Percentiles rank a stretch among this genome's conserved stretches.
Conservation (phyloP, 2,113 vertebrate species). For the Illadopsis cleaveri region DNA sequence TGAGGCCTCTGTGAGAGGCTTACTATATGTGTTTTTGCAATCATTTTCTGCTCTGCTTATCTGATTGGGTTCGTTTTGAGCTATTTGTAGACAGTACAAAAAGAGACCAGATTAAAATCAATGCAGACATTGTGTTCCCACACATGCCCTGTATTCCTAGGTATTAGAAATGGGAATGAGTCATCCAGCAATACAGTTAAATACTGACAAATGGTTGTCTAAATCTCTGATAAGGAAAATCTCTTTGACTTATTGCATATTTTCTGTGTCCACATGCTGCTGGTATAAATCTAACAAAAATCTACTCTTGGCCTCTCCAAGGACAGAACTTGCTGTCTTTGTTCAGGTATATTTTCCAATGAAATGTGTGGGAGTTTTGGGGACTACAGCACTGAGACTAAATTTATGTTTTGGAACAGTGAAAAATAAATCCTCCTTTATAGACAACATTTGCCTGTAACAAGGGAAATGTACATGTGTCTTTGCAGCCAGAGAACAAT, state of each 20-base stretch:
- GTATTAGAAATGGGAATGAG: conserved; percentile 40
- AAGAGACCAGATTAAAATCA: conserved; percentile 61
- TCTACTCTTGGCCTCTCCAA: conserved; percentile 21
- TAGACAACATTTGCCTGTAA: not conserved
- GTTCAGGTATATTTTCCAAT: conserved; percentile 31
- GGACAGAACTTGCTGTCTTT: conserved; percentile 13
- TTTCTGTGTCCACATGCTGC: conserved; percentile 25
- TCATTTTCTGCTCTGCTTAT: conserved; percentile 42
- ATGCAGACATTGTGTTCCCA: conserved; percentile 29
- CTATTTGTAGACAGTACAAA: conserved; percentile 45
- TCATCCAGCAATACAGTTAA: conserved; percentile 50
- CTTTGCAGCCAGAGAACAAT: not conserved
- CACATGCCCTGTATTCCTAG: conserved; percentile 45
- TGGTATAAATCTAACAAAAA: conserved; percentile 28
- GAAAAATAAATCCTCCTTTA: conserved; percentile 8
- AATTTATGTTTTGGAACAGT: not conserved
- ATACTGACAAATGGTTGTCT: conserved; percentile 58
- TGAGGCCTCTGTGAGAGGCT: not conserved
- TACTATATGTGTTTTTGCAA: conserved; percentile 20
- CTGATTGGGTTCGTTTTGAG: conserved; percentile 17
- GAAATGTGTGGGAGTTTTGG: conserved; percentile 4
- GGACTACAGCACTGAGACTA: not conserved
- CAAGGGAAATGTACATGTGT: not conserved
- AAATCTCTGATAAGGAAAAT: conserved; percentile 46
- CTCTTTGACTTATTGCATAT: not conserved